phyloP scores from a whole-genome alignment of 2,888 invertebrate species.

The Ochropleura leucogaster region DNA sequence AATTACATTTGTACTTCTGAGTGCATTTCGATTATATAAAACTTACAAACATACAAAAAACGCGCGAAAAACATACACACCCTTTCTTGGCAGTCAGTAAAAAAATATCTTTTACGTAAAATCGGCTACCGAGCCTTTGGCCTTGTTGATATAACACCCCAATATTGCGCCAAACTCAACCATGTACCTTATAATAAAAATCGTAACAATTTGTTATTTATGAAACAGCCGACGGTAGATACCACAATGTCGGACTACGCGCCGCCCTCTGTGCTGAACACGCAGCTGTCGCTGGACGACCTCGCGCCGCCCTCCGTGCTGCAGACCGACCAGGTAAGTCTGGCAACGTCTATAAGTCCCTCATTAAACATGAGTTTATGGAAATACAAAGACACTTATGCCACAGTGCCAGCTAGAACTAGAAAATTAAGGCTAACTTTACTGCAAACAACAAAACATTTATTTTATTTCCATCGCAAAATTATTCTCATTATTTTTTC shows the following conservation, averaged over 20 bases:
- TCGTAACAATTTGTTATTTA: background rate
- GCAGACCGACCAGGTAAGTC: slow-evolving; percentile 85
- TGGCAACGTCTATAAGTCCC: too few species aligned
- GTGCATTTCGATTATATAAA: background rate
- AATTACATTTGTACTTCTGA: background rate
- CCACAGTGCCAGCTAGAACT: too few species aligned
- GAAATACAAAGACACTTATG: too few species aligned
- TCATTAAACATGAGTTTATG: too few species aligned
- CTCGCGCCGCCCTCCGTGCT: slow-evolving; percentile 88
- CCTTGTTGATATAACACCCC: background rate
- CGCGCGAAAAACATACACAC: too few species aligned
- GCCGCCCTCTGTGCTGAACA: slow-evolving; percentile 88
- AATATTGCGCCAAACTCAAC: background rate
- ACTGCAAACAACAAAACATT: too few species aligned
- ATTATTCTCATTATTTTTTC: too few species aligned
- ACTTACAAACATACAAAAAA: too few species aligned
- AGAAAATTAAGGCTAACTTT: too few species aligned
- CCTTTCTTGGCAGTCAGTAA: too few species aligned
- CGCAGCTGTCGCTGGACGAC: slow-evolving; percentile 88
- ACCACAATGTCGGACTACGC: slow-evolving; percentile 83
- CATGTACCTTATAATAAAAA: background rate
- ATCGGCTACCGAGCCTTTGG: background rate
- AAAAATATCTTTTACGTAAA: background rate
- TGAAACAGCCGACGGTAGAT: slow-evolving; percentile 70
- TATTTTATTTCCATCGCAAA: background rate